Conservation (phyloP, 2,888 invertebrate genomes). For the Drosophila falleni region DNA sequence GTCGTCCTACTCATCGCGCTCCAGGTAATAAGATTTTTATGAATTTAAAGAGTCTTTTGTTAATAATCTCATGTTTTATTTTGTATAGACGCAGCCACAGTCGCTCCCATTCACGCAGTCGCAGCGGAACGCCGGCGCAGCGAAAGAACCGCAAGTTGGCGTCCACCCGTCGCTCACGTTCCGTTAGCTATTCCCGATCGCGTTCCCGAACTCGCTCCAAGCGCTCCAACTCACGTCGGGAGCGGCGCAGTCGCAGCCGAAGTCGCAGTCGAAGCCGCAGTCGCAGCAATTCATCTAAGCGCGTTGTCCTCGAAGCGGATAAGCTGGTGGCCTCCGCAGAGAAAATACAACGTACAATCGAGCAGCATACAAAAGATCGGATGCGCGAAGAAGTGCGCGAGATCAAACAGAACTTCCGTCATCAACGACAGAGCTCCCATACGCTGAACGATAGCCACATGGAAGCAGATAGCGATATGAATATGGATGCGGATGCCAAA, state of each 20-base stretch:
- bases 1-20: slow-evolving; percentile 78
- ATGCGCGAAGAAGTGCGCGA: slow-evolving; percentile 79
- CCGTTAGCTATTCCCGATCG: slow-evolving; percentile 73
- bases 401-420: slow-evolving; percentile 76
- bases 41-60: too few relatives aligned
- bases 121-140: slow-evolving; percentile 67
- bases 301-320: slow-evolving; percentile 78
- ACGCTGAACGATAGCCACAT: slow-evolving; percentile 28
- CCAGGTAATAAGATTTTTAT: slow-evolving; percentile 54
- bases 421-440: slow-evolving; percentile 45
- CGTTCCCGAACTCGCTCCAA: slow-evolving; percentile 69
- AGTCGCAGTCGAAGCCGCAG: slow-evolving; percentile 53
- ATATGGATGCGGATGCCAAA: slow-evolving; percentile 6
- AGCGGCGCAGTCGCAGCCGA: slow-evolving; percentile 40
- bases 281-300: slow-evolving; percentile 56
- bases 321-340: slow-evolving; percentile 83
- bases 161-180: slow-evolving; percentile 83
- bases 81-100: slow-evolving; percentile 76
- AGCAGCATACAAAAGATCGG: slow-evolving; percentile 81
- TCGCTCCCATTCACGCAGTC: slow-evolving; percentile 80
- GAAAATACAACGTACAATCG: slow-evolving; percentile 82
- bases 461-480: slow-evolving; percentile 16
- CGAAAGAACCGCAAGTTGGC: slow-evolving; percentile 80
- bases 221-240: slow-evolving; percentile 60
- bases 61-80: slow-evolving; percentile 4